Evolutionary conservation across 1,140 invertebrate species (phyloP), one percentile per base, ranked within the genome.

Genomic region (Gryon sp.): DNA sequence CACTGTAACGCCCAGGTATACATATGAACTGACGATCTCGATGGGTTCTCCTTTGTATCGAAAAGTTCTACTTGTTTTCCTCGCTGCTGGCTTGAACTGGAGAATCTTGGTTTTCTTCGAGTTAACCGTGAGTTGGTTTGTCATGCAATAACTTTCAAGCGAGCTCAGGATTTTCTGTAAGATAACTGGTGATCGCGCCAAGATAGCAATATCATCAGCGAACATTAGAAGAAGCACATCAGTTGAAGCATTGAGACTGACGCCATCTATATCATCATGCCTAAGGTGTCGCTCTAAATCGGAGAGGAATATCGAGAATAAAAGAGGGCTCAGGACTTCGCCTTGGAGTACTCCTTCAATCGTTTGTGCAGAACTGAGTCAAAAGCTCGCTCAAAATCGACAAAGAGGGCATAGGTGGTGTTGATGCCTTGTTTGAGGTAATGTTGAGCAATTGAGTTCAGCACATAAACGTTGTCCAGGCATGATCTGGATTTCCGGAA

Each of bases 81-180:
- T 1, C 1, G 24, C 26, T 1, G 12, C 7, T 1, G 12, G 6
- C 12, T 30, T 48, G 11, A 48, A 32, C 3, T 30, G 12, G 1
- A 48, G 1, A n/a, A 48, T 11, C 9, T 48, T 48, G 15, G 45
- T 48, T n/a, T 48, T 45, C n/a, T n/a, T n/a, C n/a, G n/a, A n/a
- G 8, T 36, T 36, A 15, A 36, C 34, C 1, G 14, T 36, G 2
- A 36, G 3, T 9, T 9, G 4, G 14, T 36, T 36, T 12, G 16
- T 14, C 2, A 4, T 4, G 12, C 34, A 36, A 8, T 36, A 36
- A 1, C 34, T 2, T 2, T 36, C 34, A 2, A 36, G 14, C 1
- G n/a, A 15, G 11, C 14, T 12, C 2, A 36, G 34, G n/a, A 36
- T 36, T 9, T 9, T 36, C 2, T 15, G 40, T 9, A 41, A 7